Evolutionary conservation across 1,140 invertebrate species (phyloP), one percentile per base, ranked within the genome.

Genomic region (Trypoxylus dichotomus): DNA sequence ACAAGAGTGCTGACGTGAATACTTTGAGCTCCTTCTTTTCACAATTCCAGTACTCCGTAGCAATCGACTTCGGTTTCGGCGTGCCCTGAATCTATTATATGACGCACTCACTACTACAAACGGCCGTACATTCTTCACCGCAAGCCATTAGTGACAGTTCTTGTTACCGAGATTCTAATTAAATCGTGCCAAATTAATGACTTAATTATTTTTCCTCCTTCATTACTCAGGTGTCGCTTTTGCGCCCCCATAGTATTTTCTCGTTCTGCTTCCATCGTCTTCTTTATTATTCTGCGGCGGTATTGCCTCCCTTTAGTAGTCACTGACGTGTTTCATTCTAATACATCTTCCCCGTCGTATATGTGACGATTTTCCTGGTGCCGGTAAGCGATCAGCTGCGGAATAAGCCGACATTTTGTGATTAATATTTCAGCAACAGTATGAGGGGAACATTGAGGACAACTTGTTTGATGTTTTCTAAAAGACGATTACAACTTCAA

Each of bases 131-230:
- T 63, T 63, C 60, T 63, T 63, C 60, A 63, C 60, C 60, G 60
- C 60, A 63, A 63, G 60, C 60, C 60, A 63, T 63, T 63, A 63
- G 60, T 63, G 60, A 63, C 60, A 63, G 60, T 63, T 63, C 60
- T 63, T 63, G 60, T 63, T 63, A 63, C 60, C 60, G 60, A 63
- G 60, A 63, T 63, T 63, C 60, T 63, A 63, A 63, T 63, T 63
- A 63, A 63, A 63, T 63, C 60, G 60, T 27, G 60, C 60, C 60
- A 63, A 63, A 63, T 63, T 63, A 63, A 63, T 63, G 60, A 63
- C 60, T 6, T 63, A 63, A 63, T 63, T 63, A 63, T 63, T 63
- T 63, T 63, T 63, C 60, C n/a, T 63, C 60, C 60, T 63, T 24
- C 60, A 63, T 63, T 63, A 63, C 60, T 63, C 60, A 63, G 60